Evolutionary conservation across 2,113 vertebrate species (phyloP).

Genomic region (Oryzias woworae): DNA sequence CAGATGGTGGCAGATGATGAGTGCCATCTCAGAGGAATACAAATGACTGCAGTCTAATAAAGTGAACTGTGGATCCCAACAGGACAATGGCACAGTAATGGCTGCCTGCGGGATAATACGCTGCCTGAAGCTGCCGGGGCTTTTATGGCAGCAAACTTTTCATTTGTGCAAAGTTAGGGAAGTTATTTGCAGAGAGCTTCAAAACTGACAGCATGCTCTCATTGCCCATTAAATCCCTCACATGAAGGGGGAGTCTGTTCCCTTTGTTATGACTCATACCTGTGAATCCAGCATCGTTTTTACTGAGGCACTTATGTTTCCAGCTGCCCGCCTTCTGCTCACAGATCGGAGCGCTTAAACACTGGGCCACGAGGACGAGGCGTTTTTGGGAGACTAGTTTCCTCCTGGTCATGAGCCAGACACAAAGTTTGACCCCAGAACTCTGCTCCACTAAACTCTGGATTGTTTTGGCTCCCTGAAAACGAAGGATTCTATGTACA

Average conservation of each 20-base stretch:
- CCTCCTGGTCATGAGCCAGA: conserved; percentile 43
- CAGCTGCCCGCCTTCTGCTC: conserved; percentile 80
- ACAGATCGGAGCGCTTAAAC: conserved; percentile 77
- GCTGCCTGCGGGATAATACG: conserved; percentile 47
- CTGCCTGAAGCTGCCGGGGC: conserved; percentile 33
- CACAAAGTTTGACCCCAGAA: conserved; percentile 35
- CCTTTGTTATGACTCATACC: conserved; percentile 69
- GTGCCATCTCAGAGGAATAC: conserved; percentile 67
- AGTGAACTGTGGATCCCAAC: conserved; percentile 51
- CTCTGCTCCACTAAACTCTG: conserved; percentile 3
- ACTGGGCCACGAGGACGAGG: conserved; percentile 76
- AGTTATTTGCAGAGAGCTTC: conserved; percentile 51
- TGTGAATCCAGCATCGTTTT: conserved; percentile 78
- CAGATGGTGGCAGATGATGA: conserved; percentile 78
- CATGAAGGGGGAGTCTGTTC: conserved; percentile 55
- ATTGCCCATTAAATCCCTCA: conserved; percentile 56
- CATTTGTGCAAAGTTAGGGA: conserved; percentile 61
- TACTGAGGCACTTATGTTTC: conserved; percentile 82
- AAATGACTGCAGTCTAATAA: conserved; percentile 62
- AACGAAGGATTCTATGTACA: too few species aligned
- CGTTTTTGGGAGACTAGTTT: conserved; percentile 53
- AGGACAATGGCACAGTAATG: conserved; percentile 57
- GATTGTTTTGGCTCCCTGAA: too few species aligned
- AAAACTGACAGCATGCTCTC: conserved; percentile 50
- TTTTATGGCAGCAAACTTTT: conserved; percentile 64